phyloP scores from a whole-genome alignment of 2,888 invertebrate species.

The Teleogryllus oceanicus region DNA sequence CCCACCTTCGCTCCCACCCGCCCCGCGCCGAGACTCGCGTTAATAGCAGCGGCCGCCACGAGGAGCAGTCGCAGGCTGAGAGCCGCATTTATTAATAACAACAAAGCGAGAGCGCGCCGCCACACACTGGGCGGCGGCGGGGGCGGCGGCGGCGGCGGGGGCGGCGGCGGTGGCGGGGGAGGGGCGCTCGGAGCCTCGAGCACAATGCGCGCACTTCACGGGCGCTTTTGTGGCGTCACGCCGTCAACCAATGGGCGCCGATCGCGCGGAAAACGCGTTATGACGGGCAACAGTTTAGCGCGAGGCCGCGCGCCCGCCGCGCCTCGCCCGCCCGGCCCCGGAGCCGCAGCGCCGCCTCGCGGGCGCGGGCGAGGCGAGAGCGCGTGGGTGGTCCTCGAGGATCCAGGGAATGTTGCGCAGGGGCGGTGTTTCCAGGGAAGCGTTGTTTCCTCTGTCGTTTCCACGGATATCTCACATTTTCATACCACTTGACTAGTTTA shows the following conservation, averaged over 20 bases:
- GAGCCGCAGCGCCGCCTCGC: no score
- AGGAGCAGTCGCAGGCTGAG: background rate
- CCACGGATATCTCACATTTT: no score
- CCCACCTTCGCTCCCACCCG: background rate
- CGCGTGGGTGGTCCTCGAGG: background rate
- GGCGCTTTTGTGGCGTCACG: slow-evolving; percentile 1
- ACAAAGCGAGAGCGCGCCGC: background rate
- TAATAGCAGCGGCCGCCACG: background rate
- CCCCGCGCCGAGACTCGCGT: background rate
- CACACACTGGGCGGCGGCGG: background rate
- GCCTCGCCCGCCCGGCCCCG: no score
- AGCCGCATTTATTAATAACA: background rate
- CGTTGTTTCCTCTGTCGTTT: no score
- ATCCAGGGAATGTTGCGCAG: no score
- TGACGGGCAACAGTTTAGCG: background rate
- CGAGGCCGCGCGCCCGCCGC: no score
- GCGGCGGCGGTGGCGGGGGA: background rate
- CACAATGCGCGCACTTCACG: slow-evolving; percentile 1
- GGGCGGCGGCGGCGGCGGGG: background rate
- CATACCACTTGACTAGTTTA: no score
- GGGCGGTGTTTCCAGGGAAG: no score
- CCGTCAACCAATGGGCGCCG: background rate
- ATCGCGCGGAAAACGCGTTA: background rate
- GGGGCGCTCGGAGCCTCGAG: background rate
- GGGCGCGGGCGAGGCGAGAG: background rate